Percentiles rank a stretch among this genome's conserved stretches.
Conservation (phyloP, 2,888 invertebrate genomes). For the Seira sanloemensis region DNA sequence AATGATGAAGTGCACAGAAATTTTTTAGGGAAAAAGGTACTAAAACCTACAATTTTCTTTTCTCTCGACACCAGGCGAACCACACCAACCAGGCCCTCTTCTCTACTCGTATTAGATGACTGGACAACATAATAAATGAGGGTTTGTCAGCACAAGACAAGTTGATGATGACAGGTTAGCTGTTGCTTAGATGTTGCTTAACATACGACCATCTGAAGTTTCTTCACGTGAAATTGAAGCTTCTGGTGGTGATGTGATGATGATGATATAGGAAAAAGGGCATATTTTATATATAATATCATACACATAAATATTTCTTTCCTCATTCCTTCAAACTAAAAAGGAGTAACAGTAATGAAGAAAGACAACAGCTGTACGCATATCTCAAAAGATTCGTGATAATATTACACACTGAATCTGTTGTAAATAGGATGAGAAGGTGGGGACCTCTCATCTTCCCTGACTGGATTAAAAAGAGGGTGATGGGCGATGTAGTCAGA, state of each 20-base stretch:
- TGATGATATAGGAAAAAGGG: background rate
- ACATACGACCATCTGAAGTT: slow-evolving; percentile 8
- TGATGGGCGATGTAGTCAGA: too few relatives aligned
- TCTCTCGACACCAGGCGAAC: slow-evolving; percentile 39
- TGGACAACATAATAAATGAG: slow-evolving; percentile 66
- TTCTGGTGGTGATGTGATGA: background rate
- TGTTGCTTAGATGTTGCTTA: slow-evolving; percentile 32
- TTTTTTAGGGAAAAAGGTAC: slow-evolving; percentile 40
- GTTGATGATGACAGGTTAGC: slow-evolving; percentile 64
- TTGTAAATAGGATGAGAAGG: too few relatives aligned
- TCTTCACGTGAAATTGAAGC: slow-evolving; percentile 16
- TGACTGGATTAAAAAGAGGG: too few relatives aligned
- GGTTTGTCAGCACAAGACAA: slow-evolving; percentile 64
- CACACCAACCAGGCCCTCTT: background rate
- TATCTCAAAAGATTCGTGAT: background rate
- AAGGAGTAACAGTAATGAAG: slow-evolving; percentile 1
- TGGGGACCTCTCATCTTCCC: background rate
- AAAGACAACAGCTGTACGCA: slow-evolving; percentile 1
- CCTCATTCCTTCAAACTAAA: too few relatives aligned
- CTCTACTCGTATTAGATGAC: background rate
- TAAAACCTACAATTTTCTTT: slow-evolving; percentile 61
- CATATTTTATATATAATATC: background rate
- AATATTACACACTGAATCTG: background rate
- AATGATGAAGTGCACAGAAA: slow-evolving; percentile 41
- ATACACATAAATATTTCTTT: background rate